A percentile compares a stretch with the other conserved stretches of the same genome.
Conservation (phyloP, 2,797 vertebrate species). For the Rhynchonycteris naso region DNA sequence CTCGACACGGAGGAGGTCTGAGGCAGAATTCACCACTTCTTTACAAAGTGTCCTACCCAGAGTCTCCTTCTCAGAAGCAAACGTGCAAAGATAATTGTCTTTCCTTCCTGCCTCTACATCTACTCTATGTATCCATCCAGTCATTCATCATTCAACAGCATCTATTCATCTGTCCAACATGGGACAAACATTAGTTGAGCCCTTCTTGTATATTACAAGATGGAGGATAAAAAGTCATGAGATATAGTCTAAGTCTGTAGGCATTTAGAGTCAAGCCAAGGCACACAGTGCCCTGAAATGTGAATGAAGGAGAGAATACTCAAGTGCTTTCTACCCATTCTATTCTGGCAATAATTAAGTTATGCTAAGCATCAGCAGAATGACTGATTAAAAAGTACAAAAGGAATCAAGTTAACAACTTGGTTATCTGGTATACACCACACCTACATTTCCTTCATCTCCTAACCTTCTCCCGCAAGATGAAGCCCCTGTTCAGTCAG, state of each 20-base stretch:
- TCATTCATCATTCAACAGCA: neutral
- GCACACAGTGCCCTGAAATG: neutral
- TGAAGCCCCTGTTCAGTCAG: neutral
- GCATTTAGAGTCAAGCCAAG: neutral
- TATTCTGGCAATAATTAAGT: neutral
- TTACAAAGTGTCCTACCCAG: neutral
- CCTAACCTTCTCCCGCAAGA: neutral
- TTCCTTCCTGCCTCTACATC: neutral
- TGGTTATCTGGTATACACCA: neutral
- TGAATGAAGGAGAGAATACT: neutral
- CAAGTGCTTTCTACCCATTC: neutral
- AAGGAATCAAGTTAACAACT: neutral
- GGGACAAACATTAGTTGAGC: constrained; percentile 4
- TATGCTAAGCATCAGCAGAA: neutral
- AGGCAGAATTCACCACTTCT: neutral
- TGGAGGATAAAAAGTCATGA: neutral
- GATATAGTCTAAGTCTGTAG: neutral
- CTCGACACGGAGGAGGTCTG: neutral
- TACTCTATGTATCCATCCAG: neutral
- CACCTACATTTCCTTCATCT: neutral
- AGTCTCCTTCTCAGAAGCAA: neutral
- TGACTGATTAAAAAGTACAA: neutral
- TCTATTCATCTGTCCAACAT: neutral
- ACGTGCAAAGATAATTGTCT: neutral
- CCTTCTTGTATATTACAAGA: neutral